Percentiles rank a stretch among this genome's conserved stretches.
These are phyloP conservation scores for Neodon shergylaensis DNA, from an alignment of 2,113 vertebrate species.

Conservation along the genomic window DNA sequence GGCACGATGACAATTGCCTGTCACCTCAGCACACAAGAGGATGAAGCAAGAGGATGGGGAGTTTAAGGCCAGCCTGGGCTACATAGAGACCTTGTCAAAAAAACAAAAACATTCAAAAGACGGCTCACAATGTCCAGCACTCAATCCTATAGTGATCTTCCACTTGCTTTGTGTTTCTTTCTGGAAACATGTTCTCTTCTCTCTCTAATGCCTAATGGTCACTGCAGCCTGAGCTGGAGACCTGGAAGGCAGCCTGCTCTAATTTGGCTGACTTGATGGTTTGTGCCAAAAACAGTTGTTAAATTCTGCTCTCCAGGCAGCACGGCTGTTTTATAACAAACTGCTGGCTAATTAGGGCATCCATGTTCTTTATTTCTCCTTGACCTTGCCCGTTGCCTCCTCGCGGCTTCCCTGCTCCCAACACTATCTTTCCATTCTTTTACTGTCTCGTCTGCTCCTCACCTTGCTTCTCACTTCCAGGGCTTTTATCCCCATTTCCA, in stretches of 20 bases:
- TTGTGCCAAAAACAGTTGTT: conserved; percentile 58
- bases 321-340: conserved; percentile 64
- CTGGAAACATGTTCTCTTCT: background rate
- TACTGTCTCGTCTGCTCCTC: background rate
- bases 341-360: conserved; percentile 68
- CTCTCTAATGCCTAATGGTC: background rate
- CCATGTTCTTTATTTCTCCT: background rate
- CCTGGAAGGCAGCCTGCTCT: conserved; percentile 52
- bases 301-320: conserved; percentile 66
- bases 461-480: background rate
- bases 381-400: conserved; percentile 20
- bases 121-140: background rate
- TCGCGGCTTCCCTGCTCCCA: background rate
- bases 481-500: background rate
- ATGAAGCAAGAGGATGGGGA: background rate
- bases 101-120: background rate
- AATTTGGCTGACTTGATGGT: conserved; percentile 52
- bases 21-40: background rate
- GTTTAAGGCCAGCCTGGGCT: background rate
- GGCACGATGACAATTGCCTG: background rate
- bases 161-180: background rate
- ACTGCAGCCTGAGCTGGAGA: background rate
- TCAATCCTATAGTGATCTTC: background rate
- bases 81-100: background rate
- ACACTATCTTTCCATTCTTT: background rate